Evolutionary conservation across 2,113 vertebrate species (phyloP).

Genomic region (Colistium nudipinnis): DNA sequence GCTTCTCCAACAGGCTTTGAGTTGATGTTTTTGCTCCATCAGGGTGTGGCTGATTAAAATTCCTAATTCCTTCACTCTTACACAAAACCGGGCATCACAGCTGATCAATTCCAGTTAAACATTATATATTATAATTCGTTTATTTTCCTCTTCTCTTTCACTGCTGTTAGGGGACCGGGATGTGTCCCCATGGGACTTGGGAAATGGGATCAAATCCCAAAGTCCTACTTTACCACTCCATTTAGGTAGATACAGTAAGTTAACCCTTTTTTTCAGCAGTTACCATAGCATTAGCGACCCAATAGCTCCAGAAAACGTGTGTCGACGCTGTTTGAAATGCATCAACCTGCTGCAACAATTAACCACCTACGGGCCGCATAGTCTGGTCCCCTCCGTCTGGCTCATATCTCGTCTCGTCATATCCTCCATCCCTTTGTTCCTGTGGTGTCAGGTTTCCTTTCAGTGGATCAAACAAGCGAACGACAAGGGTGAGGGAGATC

Average conservation of each 20-base stretch:
- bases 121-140: too few species aligned
- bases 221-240: not conserved
- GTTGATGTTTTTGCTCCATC: not conserved
- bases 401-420: constrained; percentile 45
- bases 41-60: not conserved
- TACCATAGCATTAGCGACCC: not conserved
- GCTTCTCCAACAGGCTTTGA: not conserved
- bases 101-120: too few species aligned
- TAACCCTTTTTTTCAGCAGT: too few species aligned
- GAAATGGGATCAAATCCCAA: too few species aligned
- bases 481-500: constrained; percentile 18
- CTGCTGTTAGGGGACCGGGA: too few species aligned
- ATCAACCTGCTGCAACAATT: constrained; percentile 29
- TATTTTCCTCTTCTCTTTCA: too few species aligned
- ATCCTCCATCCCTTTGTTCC: constrained; percentile 48
- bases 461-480: constrained; percentile 8
- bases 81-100: too few species aligned
- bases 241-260: too few species aligned
- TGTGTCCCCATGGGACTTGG: too few species aligned
- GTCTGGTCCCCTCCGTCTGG: constrained; percentile 13
- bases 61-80: too few species aligned
- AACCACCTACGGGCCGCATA: constrained; percentile 16
- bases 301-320: not conserved
- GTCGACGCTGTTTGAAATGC: constrained; percentile 16
- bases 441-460: constrained; percentile 39